phyloP scores from a whole-genome alignment of 2,113 vertebrate genomes.

The Patagioenas fasciata region DNA sequence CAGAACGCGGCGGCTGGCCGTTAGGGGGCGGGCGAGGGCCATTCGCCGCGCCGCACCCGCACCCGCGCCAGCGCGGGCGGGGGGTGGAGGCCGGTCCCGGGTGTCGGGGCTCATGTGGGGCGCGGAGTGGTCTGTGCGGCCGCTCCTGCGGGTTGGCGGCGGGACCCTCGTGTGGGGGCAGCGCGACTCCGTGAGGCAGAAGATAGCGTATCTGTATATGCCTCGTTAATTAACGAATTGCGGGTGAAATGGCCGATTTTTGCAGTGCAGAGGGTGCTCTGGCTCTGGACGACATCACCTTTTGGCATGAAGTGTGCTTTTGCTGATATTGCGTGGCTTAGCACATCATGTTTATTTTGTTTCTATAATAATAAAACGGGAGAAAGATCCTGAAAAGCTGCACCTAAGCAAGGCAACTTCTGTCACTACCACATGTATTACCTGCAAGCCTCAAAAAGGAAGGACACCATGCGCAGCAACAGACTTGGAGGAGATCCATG shows the following conservation, averaged over 20 bases:
- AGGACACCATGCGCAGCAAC: background rate
- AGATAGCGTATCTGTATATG: fast-evolving
- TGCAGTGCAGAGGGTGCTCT: background rate
- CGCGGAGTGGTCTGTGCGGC: no score
- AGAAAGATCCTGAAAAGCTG: background rate
- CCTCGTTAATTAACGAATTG: background rate
- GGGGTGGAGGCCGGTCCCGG: background rate
- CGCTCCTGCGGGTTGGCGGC: no score
- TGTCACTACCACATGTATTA: background rate
- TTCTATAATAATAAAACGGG: background rate
- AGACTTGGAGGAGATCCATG: background rate
- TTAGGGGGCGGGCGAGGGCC: background rate
- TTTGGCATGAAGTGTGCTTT: background rate
- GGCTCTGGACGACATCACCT: fast-evolving
- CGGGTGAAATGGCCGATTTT: background rate
- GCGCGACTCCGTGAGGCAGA: fast-evolving
- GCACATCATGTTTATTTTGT: no score
- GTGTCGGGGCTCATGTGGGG: no score
- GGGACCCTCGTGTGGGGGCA: background rate
- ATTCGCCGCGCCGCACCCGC: background rate
- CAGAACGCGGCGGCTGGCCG: fast-evolving
- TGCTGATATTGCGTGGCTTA: background rate
- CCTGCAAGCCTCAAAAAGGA: background rate
- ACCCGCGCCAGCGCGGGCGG: background rate
- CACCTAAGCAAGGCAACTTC: background rate